Evolutionary conservation across 64 coral and sea anemone species (phyloP).

Genomic region (Porites australiensis): DNA sequence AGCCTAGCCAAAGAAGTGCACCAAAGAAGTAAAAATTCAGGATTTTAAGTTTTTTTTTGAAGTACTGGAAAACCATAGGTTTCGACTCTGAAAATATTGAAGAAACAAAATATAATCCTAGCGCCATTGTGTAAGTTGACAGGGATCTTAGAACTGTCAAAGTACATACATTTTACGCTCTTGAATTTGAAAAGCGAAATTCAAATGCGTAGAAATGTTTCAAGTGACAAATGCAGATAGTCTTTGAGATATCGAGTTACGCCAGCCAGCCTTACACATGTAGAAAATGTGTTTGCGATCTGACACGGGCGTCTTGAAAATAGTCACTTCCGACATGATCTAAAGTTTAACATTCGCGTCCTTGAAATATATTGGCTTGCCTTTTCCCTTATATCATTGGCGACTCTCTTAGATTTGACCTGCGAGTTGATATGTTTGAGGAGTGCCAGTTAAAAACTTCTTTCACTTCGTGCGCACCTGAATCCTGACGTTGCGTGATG

Average conservation of each 20-base stretch:
- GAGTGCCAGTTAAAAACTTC: no score
- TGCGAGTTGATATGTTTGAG: no score
- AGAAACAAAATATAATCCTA: background rate
- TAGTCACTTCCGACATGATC: background rate
- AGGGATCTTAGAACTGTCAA: conserved; percentile 11
- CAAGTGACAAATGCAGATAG: background rate
- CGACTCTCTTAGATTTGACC: no score
- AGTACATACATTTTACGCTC: background rate
- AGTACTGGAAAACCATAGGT: background rate
- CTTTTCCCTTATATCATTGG: background rate
- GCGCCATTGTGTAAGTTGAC: background rate
- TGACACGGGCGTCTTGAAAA: background rate
- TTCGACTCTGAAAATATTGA: background rate
- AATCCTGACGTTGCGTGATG: background rate
- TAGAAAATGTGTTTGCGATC: conserved; percentile 21
- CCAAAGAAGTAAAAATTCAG: no score
- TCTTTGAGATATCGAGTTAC: conserved; percentile 33
- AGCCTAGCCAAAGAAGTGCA: no score
- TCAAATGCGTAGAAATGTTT: conserved; percentile 3
- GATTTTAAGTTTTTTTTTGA: no score
- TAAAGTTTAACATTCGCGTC: background rate
- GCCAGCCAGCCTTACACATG: background rate
- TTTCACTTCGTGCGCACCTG: no score
- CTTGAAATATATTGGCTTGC: background rate
- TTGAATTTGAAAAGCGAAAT: conserved; percentile 44